Percentiles rank a stretch among this genome's conserved stretches.
Conservation (phyloP, 2,888 invertebrate species). For the Mythimna pallens region DNA sequence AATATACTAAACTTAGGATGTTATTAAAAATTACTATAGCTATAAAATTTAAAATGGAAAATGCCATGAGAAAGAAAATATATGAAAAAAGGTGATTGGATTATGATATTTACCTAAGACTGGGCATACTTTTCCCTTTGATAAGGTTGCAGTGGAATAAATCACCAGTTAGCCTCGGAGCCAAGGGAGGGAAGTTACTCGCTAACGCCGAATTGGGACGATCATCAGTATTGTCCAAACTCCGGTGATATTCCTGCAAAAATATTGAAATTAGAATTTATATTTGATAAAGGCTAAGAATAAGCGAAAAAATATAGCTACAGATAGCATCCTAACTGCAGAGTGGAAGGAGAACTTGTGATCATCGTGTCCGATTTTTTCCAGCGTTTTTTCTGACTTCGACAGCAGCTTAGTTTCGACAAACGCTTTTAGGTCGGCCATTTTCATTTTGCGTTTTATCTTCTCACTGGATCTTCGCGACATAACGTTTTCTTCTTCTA, state of each 20-base stretch:
- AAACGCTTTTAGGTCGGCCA: conserved; percentile 97
- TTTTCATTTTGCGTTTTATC: conserved; percentile 96
- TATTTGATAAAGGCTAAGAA: conserved; percentile 32
- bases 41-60: conserved; percentile 53
- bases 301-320: conserved; percentile 81
- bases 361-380: conserved; percentile 96
- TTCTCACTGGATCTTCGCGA: conserved; percentile 94
- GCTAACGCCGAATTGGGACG: conserved; percentile 93
- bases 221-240: conserved; percentile 95
- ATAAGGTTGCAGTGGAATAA: conserved; percentile 93
- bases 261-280: conserved; percentile 22
- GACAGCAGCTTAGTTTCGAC: conserved; percentile 97
- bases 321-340: conserved; percentile 92
- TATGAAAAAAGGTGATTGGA: conserved; percentile 23
- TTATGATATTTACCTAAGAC: conserved; percentile 93
- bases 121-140: conserved; percentile 99
- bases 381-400: conserved; percentile 97
- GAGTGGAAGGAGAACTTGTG: conserved; percentile 90
- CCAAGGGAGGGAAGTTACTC: conserved; percentile 91
- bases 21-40: conserved; percentile 41
- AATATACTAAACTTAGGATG: conserved; percentile 34
- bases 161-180: conserved; percentile 88
- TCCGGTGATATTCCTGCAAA: conserved; percentile 94
- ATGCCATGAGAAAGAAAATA: conserved; percentile 56
- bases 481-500: conserved; percentile 84